These are phyloP conservation scores for Willisornis vidua DNA, from an alignment of 2,113 vertebrate genomes.

Conservation along the genomic window DNA sequence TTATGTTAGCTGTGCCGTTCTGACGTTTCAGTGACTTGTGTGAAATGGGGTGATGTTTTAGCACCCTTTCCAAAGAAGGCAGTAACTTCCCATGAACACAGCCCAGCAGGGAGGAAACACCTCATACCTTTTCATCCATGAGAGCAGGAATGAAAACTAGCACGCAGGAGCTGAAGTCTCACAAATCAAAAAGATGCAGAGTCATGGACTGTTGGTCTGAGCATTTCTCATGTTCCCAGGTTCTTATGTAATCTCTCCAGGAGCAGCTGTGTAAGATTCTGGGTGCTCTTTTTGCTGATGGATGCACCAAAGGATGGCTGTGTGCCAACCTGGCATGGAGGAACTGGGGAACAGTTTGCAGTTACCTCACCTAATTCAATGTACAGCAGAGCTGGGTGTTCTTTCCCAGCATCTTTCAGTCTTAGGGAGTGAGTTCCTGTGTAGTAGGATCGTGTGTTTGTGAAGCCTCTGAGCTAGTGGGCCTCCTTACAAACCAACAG, in stretches of 20 bases:
- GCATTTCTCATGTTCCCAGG: not conserved
- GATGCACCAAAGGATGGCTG: not conserved
- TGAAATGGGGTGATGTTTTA: not conserved
- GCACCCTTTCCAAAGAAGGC: not conserved
- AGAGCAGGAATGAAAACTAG: not conserved
- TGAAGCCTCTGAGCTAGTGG: not conserved
- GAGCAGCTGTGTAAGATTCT: not conserved
- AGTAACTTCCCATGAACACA: not conserved
- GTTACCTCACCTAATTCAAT: not conserved
- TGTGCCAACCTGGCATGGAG: not conserved
- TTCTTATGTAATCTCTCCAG: not conserved
- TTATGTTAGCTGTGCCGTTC: not conserved
- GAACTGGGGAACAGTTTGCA: not conserved
- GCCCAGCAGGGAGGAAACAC: not conserved
- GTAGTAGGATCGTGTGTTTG: not conserved
- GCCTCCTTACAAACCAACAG: not conserved
- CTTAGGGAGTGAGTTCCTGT: fast-evolving
- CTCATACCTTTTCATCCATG: not conserved
- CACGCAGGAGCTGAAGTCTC: not conserved
- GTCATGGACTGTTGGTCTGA: not conserved
- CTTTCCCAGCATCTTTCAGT: not conserved
- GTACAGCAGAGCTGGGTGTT: not conserved
- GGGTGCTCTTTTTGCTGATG: not conserved
- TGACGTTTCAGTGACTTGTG: not conserved
- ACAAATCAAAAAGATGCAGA: not conserved